Evolutionary conservation across 2,888 invertebrate species (phyloP).

Genomic region (Leptinotarsa rubiginosa): DNA sequence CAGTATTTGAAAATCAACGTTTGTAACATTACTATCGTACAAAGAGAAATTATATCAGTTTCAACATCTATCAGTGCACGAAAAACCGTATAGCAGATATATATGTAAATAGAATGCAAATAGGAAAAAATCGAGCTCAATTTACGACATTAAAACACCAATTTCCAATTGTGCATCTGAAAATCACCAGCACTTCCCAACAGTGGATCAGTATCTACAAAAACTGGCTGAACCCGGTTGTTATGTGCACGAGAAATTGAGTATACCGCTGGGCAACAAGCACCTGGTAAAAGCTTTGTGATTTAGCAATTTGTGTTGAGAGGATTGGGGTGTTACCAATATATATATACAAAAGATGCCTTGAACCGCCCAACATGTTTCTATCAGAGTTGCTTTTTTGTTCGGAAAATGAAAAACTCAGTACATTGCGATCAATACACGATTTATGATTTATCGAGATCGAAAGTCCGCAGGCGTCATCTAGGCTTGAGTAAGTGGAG

Average conservation of each 20-base stretch:
- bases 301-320: slow-evolving; percentile 56
- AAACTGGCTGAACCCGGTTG: slow-evolving; percentile 3
- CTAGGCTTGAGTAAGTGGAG: not conserved
- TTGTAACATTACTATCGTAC: no score
- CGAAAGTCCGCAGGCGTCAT: not conserved
- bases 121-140: slow-evolving; percentile 32
- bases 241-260: slow-evolving; percentile 35
- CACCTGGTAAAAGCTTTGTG: slow-evolving; percentile 58
- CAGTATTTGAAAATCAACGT: no score
- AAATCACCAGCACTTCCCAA: slow-evolving; percentile 41
- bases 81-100: not conserved
- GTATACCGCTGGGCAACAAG: slow-evolving; percentile 42
- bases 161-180: slow-evolving; percentile 43
- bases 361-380: slow-evolving; percentile 44
- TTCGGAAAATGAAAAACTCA: slow-evolving; percentile 33
- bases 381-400: slow-evolving; percentile 41
- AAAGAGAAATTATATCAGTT: no score
- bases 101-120: slow-evolving; percentile 1
- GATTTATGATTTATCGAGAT: slow-evolving; percentile 2
- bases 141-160: slow-evolving; percentile 40
- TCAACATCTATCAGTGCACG: not conserved
- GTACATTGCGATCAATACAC: not conserved
- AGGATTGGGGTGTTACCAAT: slow-evolving; percentile 49
- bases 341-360: slow-evolving; percentile 49
- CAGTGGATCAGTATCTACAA: slow-evolving; percentile 35